phyloP scores from a whole-genome alignment of 2,797 vertebrate species.

The Onychomys torridus region DNA sequence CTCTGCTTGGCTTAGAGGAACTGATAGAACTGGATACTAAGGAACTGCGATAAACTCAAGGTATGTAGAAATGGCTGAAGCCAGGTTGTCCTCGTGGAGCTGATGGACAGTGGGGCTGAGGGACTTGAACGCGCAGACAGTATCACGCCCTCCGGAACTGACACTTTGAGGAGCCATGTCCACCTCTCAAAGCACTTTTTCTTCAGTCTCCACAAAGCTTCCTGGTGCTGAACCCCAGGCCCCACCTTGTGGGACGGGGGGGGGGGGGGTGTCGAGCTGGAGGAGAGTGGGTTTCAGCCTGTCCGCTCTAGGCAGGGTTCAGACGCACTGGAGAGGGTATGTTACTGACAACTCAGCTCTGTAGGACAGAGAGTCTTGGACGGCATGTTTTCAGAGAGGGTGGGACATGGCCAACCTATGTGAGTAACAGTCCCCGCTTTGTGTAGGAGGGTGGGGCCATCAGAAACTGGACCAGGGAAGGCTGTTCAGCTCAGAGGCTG shows the following conservation, averaged over 20 bases:
- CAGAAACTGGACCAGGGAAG: constrained; percentile 56
- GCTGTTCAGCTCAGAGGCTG: constrained; percentile 39
- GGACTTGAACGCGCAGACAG: neutral
- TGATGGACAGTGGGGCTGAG: neutral
- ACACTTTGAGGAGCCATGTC: neutral
- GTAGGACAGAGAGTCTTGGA: constrained; percentile 33
- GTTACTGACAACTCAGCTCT: constrained; percentile 36
- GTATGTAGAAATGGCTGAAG: neutral
- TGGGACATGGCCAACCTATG: constrained; percentile 67
- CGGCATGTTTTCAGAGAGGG: constrained; percentile 74
- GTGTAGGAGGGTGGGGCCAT: constrained; percentile 71
- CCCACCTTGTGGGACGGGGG: neutral
- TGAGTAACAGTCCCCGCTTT: constrained; percentile 78
- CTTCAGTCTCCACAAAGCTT: neutral
- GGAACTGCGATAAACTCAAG: neutral
- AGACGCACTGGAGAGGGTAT: neutral
- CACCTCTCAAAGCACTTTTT: neutral
- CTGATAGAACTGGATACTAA: neutral
- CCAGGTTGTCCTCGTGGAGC: neutral
- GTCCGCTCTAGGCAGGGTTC: neutral
- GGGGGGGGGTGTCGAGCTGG: neutral
- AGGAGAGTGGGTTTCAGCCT: neutral
- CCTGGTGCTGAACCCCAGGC: neutral
- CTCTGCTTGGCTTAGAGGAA: constrained; percentile 1
- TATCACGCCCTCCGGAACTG: neutral